Evolutionary conservation across 2,113 vertebrate genomes (phyloP), one percentile per base, ranked within the genome.

Genomic region (Osmerus eperlanus): DNA sequence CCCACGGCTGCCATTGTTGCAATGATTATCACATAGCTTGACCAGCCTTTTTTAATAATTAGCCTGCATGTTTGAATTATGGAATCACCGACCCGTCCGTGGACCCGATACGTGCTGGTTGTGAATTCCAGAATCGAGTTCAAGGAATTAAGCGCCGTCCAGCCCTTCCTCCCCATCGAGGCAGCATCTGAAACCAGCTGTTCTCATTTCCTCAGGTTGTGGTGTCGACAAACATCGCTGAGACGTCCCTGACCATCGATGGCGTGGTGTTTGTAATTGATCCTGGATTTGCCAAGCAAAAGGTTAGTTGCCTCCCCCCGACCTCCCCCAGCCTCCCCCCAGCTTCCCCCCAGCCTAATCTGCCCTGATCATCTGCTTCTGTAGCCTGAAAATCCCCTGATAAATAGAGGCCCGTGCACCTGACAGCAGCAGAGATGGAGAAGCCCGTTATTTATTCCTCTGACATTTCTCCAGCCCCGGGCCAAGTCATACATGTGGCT

Each of bases 231-330:
- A 99, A 98, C 85, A 99, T 98, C 54, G 97, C 96, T 0, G 97
- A 99, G 90, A 99, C 96, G 1, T 99, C 97, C 68, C 91, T 99
- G 88, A 97, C 96, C 88, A 98, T 98, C 83, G 96, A 98, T 60
- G 96, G 97, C 1, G 97, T 98, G 71, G 96, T 98, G 70, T 98
- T 98, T 92, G 97, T 98, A 85, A 99, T 98, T 83, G 97, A 99
- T 94, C 96, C 97, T 36, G 97, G 97, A 81, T 99, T 99, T 92
- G 96, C 97, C 29, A 98, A 99, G 89, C 96, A 98, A 91, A 99
- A 99, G 95, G 97, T 97, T 94, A 86, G 89, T 68, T 8, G 3
- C 73, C 72, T 72, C 63, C 67, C 71, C 67, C 52, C 23, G 8
- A 18, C 15, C n/a, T 6, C 41, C 71, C 28, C 12, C 71, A 11